These are phyloP conservation scores for Syrrhaptes paradoxus DNA, from an alignment of 2,113 vertebrate species.

Conservation along the genomic window DNA sequence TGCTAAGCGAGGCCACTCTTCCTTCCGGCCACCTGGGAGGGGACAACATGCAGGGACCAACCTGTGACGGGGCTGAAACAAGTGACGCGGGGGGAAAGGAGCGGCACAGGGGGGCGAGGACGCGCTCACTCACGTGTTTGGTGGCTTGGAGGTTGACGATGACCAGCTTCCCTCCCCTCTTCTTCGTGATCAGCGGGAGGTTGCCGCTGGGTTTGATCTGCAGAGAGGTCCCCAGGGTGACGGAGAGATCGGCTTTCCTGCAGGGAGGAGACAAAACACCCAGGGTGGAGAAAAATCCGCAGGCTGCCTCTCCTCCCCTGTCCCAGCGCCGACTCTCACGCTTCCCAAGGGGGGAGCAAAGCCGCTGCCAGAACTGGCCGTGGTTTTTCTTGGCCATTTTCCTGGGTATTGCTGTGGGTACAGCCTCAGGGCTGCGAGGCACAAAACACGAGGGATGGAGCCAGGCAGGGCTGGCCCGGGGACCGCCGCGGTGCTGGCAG, in stretches of 20 bases:
- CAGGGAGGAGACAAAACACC: background rate
- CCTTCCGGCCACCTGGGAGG: background rate
- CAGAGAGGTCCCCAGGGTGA: conserved; percentile 93
- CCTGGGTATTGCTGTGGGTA: background rate
- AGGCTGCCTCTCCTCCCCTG: background rate
- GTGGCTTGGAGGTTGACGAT: conserved; percentile 95
- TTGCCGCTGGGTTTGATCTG: conserved; percentile 97
- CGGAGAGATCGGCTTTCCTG: conserved; percentile 89
- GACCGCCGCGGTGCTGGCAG: fast-evolving
- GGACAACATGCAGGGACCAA: background rate
- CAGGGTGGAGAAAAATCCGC: background rate
- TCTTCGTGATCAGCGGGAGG: conserved; percentile 93
- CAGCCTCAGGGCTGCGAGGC: background rate
- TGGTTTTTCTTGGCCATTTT: background rate
- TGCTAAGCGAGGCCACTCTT: background rate
- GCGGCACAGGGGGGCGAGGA: background rate
- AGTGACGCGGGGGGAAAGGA: background rate
- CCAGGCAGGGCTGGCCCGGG: background rate
- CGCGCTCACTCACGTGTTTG: conserved; percentile 84
- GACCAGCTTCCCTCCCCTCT: conserved; percentile 90
- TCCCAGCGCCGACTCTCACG: background rate
- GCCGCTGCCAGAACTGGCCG: background rate
- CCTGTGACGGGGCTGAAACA: background rate
- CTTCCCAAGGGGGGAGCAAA: background rate
- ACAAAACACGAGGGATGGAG: fast-evolving